Conservation (phyloP, 2,113 vertebrate genomes). For the Oryzias melastigma region DNA sequence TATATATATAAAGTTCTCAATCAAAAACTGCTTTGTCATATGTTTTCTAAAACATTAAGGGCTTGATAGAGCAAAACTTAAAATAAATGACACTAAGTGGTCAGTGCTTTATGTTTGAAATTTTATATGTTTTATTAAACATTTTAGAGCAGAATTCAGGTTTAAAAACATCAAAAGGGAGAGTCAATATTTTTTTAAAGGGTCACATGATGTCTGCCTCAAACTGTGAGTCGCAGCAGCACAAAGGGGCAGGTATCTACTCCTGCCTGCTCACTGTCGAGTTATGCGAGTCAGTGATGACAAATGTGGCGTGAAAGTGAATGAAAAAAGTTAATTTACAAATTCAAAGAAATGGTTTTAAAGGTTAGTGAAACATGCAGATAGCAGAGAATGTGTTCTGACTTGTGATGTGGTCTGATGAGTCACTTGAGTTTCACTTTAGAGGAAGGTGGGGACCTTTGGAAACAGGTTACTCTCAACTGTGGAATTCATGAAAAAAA, state of each 20-base stretch:
- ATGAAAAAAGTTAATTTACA: slow-evolving; percentile 13
- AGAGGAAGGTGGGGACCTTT: not conserved
- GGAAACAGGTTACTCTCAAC: slow-evolving; percentile 16
- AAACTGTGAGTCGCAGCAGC: slow-evolving; percentile 3
- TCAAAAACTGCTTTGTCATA: too few species aligned
- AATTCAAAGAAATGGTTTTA: slow-evolving; percentile 33
- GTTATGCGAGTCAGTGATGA: slow-evolving; percentile 1
- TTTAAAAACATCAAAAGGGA: too few species aligned
- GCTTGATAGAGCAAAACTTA: too few species aligned
- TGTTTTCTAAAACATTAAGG: too few species aligned
- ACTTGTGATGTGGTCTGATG: slow-evolving; percentile 16
- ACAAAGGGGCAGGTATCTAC: slow-evolving; percentile 5
- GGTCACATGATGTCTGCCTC: too few species aligned
- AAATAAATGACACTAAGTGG: too few species aligned
- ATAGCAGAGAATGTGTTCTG: slow-evolving; percentile 13
- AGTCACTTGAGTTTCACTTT: slow-evolving; percentile 37
- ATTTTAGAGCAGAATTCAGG: too few species aligned
- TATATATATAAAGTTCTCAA: too few species aligned
- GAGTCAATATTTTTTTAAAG: too few species aligned
- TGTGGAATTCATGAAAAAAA: slow-evolving; percentile 18
- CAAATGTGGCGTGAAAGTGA: slow-evolving; percentile 12
- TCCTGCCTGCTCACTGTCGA: slow-evolving; percentile 1
- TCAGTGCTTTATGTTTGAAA: too few species aligned
- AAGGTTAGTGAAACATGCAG: not conserved
- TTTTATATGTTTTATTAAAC: too few species aligned